These are phyloP conservation scores for Lapara coniferarum DNA, from an alignment of 2,888 invertebrate species.

Conservation along the genomic window DNA sequence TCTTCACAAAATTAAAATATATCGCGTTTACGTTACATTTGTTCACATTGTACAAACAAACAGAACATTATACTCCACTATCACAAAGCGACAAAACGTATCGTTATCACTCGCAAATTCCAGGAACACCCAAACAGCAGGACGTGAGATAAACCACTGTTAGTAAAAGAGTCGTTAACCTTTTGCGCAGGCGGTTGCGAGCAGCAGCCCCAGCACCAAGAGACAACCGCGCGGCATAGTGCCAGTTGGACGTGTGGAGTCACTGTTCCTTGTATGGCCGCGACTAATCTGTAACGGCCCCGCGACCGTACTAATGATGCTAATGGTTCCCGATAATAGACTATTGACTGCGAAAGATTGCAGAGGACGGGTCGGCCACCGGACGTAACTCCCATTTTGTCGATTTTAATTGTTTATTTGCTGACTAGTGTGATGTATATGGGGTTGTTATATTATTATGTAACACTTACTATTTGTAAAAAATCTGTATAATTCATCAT, in stretches of 20 bases:
- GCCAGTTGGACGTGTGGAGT: conserved; percentile 31
- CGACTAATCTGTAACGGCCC: conserved; percentile 14
- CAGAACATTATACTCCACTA: background rate
- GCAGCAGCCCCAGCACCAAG: conserved; percentile 50
- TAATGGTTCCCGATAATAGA: conserved; percentile 59
- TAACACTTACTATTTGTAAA: too few relatives aligned
- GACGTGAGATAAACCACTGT: conserved; percentile 44
- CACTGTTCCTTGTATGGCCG: background rate
- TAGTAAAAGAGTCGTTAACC: conserved; percentile 55
- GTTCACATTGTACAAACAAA: background rate
- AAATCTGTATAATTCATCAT: too few relatives aligned
- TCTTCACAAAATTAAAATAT: background rate
- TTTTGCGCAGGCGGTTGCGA: conserved; percentile 56
- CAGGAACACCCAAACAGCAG: conserved; percentile 49
- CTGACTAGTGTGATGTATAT: too few relatives aligned
- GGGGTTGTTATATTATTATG: too few relatives aligned
- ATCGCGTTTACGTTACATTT: background rate
- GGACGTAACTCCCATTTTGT: conserved; percentile 25
- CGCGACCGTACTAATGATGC: conserved; percentile 36
- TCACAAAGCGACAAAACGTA: background rate
- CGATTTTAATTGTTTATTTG: background rate
- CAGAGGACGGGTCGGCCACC: conserved; percentile 35
- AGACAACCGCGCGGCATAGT: conserved; percentile 50
- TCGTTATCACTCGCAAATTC: conserved; percentile 29
- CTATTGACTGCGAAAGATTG: conserved; percentile 63